Percentiles rank a stretch among this genome's conserved stretches.
Conservation (phyloP, 2,113 vertebrate species). For the Clinocottus analis region DNA sequence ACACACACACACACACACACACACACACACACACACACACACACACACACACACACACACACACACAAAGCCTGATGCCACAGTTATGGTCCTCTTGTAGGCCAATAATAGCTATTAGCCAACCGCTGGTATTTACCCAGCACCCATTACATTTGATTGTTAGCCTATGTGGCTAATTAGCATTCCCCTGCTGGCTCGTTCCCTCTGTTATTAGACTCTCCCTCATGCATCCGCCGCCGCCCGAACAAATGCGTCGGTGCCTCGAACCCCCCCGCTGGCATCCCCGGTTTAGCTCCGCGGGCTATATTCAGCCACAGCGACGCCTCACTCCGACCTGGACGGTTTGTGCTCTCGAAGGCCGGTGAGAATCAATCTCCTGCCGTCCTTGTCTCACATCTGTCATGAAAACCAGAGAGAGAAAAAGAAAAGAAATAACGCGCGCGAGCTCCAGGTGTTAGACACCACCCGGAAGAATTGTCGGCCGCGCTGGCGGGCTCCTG, state of each 20-base stretch:
- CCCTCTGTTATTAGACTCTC: constrained; percentile 54
- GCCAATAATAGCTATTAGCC: constrained; percentile 67
- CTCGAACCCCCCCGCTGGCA: constrained; percentile 32
- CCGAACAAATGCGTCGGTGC: constrained; percentile 45
- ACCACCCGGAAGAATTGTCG: neutral
- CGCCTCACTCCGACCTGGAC: too few species aligned
- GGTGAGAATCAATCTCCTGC: too few species aligned
- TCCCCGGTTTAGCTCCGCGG: constrained; percentile 35
- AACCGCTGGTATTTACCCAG: constrained; percentile 71
- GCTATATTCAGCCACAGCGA: too few species aligned
- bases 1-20: neutral
- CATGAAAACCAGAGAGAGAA: too few species aligned
- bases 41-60: constrained; percentile 10
- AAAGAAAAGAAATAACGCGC: too few species aligned
- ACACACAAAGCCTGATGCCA: constrained; percentile 25
- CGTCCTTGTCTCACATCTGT: too few species aligned
- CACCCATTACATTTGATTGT: constrained; percentile 73
- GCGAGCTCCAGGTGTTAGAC: neutral
- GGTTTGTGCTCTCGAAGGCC: too few species aligned
- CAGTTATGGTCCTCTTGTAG: constrained; percentile 47
- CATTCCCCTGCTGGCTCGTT: constrained; percentile 56
- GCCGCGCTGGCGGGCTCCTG: neutral
- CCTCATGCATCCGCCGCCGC: constrained; percentile 15
- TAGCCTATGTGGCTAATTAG: constrained; percentile 73
- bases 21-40: neutral